Base-by-base conservation (phyloP, 2,113 vertebrate genomes). In the Ranitomeya imitator region DNA sequence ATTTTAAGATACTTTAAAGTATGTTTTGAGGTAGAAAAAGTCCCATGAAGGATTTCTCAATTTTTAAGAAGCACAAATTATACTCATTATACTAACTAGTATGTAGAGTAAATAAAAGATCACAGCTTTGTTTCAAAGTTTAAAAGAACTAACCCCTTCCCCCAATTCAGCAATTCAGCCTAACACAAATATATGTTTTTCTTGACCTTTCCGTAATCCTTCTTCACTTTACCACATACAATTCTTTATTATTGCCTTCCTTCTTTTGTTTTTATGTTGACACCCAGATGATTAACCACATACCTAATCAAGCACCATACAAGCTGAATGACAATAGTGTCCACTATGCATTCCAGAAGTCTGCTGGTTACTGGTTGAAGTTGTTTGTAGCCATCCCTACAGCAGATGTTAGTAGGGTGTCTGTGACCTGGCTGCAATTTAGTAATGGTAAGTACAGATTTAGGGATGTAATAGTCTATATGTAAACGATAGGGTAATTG, bases 161-260 rank as follows among this genome's bases (percentile, higher is more conserved):
- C 51, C 51, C 54, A 78, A 78, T n/a, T n/a, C 51, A 55, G 76
- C 9, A 78, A 78, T 78, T 78, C 12, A 54, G n/a, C 76, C 76
- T 16, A n/a, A 78, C 18, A 76, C 18, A 79, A 79, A 57, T 26
- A 11, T 79, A 23, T 71, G 69, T 71, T 31, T 71, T 71, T 14
- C 16, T 37, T 71, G 23, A 71, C 69, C 26, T 71, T 14, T 10
- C 52, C 26, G 21, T 57, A 79, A 79, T 23, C 52, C n/a, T 23
- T 23, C 0, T 55, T 79, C 21, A 14, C 52, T 23, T 23, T 79
- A 57, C 21, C 51, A 14, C 21, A 79, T 57, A 23, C 52, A 79
- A 79, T 79, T 57, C 54, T 57, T 55, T 3, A 79, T 55, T 11
- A 55, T 26, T 55, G 21, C 21, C 51, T 55, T 21, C 54, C 0